phyloP scores from a whole-genome alignment of 2,797 vertebrate species.

The Leptoclinus maculatus region DNA sequence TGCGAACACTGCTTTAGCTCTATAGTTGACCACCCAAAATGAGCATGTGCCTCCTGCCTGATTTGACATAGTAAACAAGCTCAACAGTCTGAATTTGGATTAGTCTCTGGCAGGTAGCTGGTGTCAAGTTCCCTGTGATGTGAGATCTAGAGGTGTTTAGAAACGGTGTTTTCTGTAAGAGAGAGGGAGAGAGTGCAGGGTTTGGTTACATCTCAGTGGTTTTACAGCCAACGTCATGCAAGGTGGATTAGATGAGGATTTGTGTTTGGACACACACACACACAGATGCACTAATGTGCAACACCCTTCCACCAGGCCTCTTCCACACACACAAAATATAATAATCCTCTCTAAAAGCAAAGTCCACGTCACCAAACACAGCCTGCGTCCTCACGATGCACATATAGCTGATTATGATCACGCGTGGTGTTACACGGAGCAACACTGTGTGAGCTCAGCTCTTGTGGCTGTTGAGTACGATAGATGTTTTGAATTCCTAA shows the following conservation, averaged over 20 bases:
- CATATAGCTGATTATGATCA: neutral
- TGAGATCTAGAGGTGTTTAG: neutral
- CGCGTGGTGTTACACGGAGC: neutral
- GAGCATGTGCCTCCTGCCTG: neutral
- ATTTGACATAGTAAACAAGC: neutral
- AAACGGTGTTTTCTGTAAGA: neutral
- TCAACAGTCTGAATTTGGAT: slow-evolving; percentile 8
- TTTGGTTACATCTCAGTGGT: slow-evolving; percentile 30
- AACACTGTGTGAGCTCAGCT: neutral
- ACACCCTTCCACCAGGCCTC: neutral
- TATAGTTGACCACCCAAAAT: neutral
- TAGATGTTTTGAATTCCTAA: neutral
- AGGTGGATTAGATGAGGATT: slow-evolving; percentile 63
- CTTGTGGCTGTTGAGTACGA: neutral
- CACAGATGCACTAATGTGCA: neutral
- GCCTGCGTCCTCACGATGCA: neutral
- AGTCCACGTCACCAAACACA: neutral
- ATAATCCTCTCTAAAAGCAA: slow-evolving; percentile 41
- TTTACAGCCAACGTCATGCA: slow-evolving; percentile 37
- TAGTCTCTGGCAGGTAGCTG: slow-evolving; percentile 2
- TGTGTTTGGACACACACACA: slow-evolving; percentile 18
- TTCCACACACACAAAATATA: slow-evolving; percentile 14
- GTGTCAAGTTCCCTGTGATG: neutral
- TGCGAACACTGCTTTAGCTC: neutral
- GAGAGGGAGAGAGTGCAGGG: neutral